Base-by-base conservation (phyloP, 2,888 invertebrate species). In the Lepidocyrtoides sp. region DNA sequence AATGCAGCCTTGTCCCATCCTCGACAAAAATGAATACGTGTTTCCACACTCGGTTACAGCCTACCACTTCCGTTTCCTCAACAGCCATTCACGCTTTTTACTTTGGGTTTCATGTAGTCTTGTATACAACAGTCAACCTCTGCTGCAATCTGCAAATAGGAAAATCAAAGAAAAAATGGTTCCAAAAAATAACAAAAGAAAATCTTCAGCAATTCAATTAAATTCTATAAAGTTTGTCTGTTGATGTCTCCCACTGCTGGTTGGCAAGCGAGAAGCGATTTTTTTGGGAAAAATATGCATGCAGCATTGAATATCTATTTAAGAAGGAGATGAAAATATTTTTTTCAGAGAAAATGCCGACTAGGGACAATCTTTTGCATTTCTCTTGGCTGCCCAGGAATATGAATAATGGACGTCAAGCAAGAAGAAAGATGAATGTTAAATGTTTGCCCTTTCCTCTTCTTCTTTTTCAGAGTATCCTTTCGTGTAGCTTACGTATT, bases 401-500 rank as follows among this genome's bases (percentile, higher is more conserved):
- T 69, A 83, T 89, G 82, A 83, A 75, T 83, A 83, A 83, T 89
- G 69, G 89, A 41, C 89, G 89, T 89, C 89, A 89, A 77, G 77
- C 17, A 29, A 79, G 32, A 79, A 88, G 88, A 89, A 82, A 54
- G 82, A 89, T 89, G 89, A 89, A 89, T 89, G 82, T 75, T 89
- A 89, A 82, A 89, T 75, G 89, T 83, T 89, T 89, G 89, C 89
- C 88, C 88, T 88, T 88, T 81, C 66, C 81, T 48, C 23, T 60
- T 79, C 51, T 54, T 14, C 23, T 72, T n/a, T 48, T 20, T n/a
- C 20, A 63, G 32, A 29, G 32, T 63, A 29, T 63, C 26, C 29
- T 72, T 17, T 72, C 12, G 44, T 72, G 14, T 72, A 10, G 29
- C 63, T 63, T 29, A 4, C 32, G 63, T 29, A 57, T 57, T 57